phyloP scores from a whole-genome alignment of 92 coral and sea anemone species.

The Bergia puertoricense region DNA sequence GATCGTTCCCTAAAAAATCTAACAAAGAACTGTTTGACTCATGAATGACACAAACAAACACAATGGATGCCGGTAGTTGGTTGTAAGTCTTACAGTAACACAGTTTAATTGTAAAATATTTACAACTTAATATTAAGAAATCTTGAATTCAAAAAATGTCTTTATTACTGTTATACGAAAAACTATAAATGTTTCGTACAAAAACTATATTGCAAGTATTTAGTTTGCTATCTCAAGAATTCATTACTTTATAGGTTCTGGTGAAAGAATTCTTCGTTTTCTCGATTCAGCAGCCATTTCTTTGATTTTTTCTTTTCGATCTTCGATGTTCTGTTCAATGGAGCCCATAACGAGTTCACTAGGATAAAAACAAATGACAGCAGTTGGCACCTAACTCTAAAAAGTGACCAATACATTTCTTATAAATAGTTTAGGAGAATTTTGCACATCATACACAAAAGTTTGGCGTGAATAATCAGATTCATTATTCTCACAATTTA shows the following conservation, averaged over 20 bases:
- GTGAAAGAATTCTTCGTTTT: constrained; percentile 75
- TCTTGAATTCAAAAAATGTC: neutral
- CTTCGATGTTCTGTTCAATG: constrained; percentile 85
- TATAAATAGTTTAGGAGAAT: no score
- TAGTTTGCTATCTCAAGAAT: neutral
- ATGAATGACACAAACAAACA: no score
- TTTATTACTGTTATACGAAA: neutral
- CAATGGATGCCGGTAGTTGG: no score
- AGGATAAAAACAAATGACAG: constrained; percentile 20
- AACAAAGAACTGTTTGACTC: no score
- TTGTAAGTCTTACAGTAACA: no score
- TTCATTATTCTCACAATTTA: no score
- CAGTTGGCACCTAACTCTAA: no score
- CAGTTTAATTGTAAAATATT: no score
- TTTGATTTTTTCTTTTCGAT: constrained; percentile 90
- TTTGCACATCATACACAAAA: no score
- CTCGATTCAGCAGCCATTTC: constrained; percentile 87
- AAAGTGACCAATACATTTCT: no score
- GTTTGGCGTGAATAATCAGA: no score
- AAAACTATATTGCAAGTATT: neutral
- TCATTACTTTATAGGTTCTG: constrained; percentile 49
- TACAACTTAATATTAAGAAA: neutral
- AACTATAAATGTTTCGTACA: neutral
- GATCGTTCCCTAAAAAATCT: no score
- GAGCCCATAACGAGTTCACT: constrained; percentile 98